These are phyloP conservation scores for Orchestia grillus DNA, from an alignment of 1,140 invertebrate species.

Conservation along the genomic window DNA sequence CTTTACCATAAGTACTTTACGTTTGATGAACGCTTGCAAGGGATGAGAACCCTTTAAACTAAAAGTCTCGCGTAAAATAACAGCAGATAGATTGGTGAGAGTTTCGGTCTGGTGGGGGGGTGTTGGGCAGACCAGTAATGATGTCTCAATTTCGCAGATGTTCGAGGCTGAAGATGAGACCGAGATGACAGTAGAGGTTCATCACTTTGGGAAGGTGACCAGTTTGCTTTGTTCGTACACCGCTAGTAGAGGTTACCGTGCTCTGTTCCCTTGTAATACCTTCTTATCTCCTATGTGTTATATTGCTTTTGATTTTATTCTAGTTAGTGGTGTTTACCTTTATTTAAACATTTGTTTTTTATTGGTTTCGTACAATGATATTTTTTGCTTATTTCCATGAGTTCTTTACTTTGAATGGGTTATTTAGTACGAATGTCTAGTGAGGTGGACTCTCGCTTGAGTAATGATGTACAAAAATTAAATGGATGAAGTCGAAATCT, in stretches of 20 bases:
- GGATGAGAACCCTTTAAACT: not conserved
- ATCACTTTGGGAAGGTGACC: conserved; percentile 46
- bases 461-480: not conserved
- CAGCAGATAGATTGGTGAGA: not conserved
- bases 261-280: not conserved
- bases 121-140: not conserved
- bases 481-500: not conserved
- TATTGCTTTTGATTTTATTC: too few relatives aligned
- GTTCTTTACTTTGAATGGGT: not conserved
- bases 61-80: not conserved
- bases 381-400: not conserved
- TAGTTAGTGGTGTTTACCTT: too few relatives aligned
- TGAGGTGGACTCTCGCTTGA: not conserved
- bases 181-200: conserved; percentile 50
- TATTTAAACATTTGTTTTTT: not conserved
- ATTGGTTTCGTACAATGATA: not conserved
- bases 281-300: not conserved
- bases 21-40: not conserved
- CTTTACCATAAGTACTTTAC: too few relatives aligned
- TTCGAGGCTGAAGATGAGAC: conserved; percentile 36
- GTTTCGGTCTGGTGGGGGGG: not conserved
- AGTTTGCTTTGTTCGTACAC: not conserved
- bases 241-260: not conserved
- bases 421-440: not conserved
- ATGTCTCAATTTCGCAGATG: conserved; percentile 15